Evolutionary conservation across 2,113 vertebrate genomes (phyloP).

Genomic region (Physeter macrocephalus): DNA sequence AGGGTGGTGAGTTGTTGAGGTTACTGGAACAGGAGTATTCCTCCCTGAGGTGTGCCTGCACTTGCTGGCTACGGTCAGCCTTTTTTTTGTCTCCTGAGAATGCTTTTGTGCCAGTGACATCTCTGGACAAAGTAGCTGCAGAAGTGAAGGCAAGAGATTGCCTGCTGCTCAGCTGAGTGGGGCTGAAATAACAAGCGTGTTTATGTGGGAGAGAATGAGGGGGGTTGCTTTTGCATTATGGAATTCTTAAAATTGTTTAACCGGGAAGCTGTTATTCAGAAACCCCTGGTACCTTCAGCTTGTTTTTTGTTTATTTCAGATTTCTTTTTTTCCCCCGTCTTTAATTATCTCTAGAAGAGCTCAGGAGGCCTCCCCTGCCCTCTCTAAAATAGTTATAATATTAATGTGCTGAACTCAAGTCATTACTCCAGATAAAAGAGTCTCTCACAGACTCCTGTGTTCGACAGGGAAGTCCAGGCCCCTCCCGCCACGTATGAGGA

Average conservation of each 20-base stretch:
- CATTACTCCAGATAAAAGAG: neutral
- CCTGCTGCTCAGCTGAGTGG: neutral
- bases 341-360: slow-evolving; percentile 54
- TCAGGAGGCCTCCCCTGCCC: slow-evolving; percentile 43
- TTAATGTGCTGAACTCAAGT: neutral
- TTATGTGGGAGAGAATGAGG: slow-evolving; percentile 65
- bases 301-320: slow-evolving; percentile 55
- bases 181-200: slow-evolving; percentile 45
- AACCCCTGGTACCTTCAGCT: slow-evolving; percentile 45
- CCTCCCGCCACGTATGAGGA: neutral
- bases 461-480: neutral
- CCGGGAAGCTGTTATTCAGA: slow-evolving; percentile 66
- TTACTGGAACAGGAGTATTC: neutral
- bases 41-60: neutral
- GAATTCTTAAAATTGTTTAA: slow-evolving; percentile 69
- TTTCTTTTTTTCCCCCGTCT: neutral
- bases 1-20: neutral
- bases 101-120: neutral
- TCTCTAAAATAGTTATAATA: slow-evolving; percentile 37
- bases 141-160: neutral
- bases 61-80: neutral
- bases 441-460: neutral
- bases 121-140: neutral
- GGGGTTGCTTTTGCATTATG: slow-evolving; percentile 53
- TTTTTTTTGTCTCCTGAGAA: neutral